A percentile compares a stretch with the other conserved stretches of the same genome.
These are phyloP conservation scores for Halcyon badia DNA, from an alignment of 2,797 vertebrate species.

Conservation along the genomic window DNA sequence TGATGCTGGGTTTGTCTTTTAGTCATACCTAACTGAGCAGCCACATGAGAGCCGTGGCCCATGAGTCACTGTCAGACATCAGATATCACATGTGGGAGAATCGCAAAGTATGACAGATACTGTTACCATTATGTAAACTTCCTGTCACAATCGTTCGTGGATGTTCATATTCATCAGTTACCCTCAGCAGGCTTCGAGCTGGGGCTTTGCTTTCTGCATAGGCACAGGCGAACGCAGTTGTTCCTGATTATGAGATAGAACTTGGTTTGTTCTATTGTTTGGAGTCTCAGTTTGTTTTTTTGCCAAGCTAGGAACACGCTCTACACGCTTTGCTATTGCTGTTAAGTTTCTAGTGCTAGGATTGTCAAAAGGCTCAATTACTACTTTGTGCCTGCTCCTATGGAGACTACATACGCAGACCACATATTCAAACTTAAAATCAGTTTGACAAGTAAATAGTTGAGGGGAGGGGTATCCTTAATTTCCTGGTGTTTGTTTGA, in stretches of 20 bases:
- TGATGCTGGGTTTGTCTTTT: not conserved
- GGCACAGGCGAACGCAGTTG: constrained; percentile 31
- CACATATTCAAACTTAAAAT: not conserved
- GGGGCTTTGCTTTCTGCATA: constrained; percentile 40
- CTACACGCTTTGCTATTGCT: not conserved
- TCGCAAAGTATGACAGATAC: constrained; percentile 50
- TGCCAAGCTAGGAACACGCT: not conserved
- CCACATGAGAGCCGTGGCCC: constrained; percentile 18
- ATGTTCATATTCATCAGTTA: constrained; percentile 47
- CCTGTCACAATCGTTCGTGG: constrained; percentile 46
- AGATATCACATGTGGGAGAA: constrained; percentile 67
- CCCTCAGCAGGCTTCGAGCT: constrained; percentile 29
- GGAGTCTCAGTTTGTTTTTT: not conserved
- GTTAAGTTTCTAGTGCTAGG: not conserved
- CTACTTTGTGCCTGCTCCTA: not conserved
- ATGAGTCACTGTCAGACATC: constrained; percentile 45
- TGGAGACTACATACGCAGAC: not conserved
- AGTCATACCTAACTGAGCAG: constrained; percentile 27
- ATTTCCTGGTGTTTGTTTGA: constrained; percentile 8
- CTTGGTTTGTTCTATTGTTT: constrained; percentile 35
- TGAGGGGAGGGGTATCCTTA: not conserved
- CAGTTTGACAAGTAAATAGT: not conserved
- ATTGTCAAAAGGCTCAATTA: not conserved
- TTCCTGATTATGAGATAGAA: not conserved
- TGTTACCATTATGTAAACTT: constrained; percentile 58